Percentiles rank a stretch among this genome's conserved stretches.
Evolutionary conservation across 2,888 invertebrate species (phyloP).

Genomic region (Spodoptera littoralis): DNA sequence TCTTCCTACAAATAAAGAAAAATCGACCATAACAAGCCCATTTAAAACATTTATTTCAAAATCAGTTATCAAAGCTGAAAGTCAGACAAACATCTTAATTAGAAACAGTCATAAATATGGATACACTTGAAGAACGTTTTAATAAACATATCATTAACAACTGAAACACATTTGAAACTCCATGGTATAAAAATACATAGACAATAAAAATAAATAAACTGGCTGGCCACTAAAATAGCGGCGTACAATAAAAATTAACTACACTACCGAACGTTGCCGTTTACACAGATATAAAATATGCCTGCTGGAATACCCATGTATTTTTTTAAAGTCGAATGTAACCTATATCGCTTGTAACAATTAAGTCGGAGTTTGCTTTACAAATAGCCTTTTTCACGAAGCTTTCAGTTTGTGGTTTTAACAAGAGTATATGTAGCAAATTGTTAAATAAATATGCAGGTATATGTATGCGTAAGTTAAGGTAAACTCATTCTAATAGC

Average conservation of each 20-base stretch:
- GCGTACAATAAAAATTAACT: background rate
- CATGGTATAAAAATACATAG: background rate
- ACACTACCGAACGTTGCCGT: slow-evolving; percentile 5
- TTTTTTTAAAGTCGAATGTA: slow-evolving; percentile 23
- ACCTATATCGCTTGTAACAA: slow-evolving; percentile 20
- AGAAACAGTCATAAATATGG: no score
- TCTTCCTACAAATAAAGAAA: no score
- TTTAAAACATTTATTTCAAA: no score
- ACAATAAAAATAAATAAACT: background rate
- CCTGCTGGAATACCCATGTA: slow-evolving; percentile 6
- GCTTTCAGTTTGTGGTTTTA: slow-evolving; percentile 32
- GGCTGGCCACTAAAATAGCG: slow-evolving; percentile 12
- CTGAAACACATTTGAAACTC: background rate
- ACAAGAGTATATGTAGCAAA: background rate
- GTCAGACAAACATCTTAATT: no score
- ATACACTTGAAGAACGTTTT: no score
- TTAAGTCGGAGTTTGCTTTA: slow-evolving; percentile 19
- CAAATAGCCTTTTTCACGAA: slow-evolving; percentile 33
- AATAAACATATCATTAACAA: no score
- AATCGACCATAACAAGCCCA: no score
- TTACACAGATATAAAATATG: slow-evolving; percentile 12
- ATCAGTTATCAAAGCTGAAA: no score
- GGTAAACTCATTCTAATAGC: background rate
- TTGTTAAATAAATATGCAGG: slow-evolving; percentile 9
- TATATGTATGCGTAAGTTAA: background rate